Percentiles rank a stretch among this genome's conserved stretches.
These are phyloP conservation scores for Scytalopus superciliaris DNA, from an alignment of 2,113 vertebrate species.

Conservation along the genomic window DNA sequence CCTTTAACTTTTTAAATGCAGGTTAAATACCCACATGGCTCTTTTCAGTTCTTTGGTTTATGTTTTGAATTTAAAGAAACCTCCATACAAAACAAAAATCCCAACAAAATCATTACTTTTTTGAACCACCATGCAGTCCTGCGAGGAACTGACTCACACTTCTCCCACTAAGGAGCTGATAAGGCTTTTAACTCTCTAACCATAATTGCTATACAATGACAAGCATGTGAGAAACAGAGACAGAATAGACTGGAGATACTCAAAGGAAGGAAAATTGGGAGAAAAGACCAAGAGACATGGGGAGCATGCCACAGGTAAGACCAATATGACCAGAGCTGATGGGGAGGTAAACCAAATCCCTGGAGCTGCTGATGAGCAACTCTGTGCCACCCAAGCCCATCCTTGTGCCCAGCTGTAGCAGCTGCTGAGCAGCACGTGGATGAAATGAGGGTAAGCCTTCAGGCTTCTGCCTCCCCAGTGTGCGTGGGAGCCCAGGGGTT, in stretches of 20 bases:
- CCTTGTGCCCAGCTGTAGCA: accelerated
- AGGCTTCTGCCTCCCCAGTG: neutral
- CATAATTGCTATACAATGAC: neutral
- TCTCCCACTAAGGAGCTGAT: neutral
- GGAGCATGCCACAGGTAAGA: neutral
- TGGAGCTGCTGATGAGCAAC: neutral
- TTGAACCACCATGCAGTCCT: neutral
- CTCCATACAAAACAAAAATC: neutral
- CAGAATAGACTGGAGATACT: neutral
- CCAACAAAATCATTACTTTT: neutral
- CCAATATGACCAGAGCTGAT: neutral
- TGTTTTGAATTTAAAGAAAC: neutral
- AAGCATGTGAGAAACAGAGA: neutral
- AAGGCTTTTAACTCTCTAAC: neutral
- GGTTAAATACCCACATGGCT: neutral
- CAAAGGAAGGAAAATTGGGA: neutral
- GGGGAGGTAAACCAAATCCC: neutral
- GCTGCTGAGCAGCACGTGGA: accelerated
- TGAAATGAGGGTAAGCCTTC: neutral
- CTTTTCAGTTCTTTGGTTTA: neutral
- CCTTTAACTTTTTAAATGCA: neutral
- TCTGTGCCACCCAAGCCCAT: neutral
- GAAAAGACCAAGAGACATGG: neutral
- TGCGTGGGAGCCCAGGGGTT: neutral
- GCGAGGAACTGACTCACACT: neutral